Conservation (phyloP, 2,797 vertebrate genomes). For the Myiotriccus ornatus region DNA sequence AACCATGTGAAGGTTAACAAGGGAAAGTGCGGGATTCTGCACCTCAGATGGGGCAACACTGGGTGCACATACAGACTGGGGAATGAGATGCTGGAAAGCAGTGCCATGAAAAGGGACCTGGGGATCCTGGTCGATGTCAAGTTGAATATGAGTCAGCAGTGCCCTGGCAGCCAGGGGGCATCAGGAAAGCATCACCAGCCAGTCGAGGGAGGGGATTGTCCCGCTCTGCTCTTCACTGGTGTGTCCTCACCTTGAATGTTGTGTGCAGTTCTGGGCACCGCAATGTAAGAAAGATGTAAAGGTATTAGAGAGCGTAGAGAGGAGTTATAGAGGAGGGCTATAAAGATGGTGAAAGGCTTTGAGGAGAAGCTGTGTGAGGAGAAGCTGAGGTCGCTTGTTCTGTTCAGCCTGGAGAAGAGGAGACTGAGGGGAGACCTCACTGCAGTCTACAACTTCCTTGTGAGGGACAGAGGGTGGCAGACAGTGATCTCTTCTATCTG, state of each 20-base stretch:
- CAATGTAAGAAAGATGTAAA: no score
- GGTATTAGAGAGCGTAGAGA: no score
- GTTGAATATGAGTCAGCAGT: neutral
- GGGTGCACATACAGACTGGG: no score
- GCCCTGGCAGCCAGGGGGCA: neutral
- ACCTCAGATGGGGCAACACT: neutral
- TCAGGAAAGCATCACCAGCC: fast-evolving
- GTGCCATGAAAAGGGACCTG: fast-evolving
- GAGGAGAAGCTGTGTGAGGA: no score
- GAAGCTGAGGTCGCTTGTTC: no score
- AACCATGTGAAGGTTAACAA: neutral
- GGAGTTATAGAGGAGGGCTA: no score
- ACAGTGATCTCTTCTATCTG: no score
- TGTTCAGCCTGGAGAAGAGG: no score
- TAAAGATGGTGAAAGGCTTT: no score
- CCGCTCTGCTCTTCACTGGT: fast-evolving
- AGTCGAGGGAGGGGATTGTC: neutral
- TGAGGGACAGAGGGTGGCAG: no score
- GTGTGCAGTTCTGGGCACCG: fast-evolving
- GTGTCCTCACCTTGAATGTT: fast-evolving
- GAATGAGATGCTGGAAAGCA: neutral
- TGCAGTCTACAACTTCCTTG: no score
- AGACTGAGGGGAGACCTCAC: no score
- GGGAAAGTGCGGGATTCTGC: neutral
- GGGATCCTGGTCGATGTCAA: fast-evolving